phyloP scores from a whole-genome alignment of 2,888 invertebrate genomes.

The Heliconius aoede region DNA sequence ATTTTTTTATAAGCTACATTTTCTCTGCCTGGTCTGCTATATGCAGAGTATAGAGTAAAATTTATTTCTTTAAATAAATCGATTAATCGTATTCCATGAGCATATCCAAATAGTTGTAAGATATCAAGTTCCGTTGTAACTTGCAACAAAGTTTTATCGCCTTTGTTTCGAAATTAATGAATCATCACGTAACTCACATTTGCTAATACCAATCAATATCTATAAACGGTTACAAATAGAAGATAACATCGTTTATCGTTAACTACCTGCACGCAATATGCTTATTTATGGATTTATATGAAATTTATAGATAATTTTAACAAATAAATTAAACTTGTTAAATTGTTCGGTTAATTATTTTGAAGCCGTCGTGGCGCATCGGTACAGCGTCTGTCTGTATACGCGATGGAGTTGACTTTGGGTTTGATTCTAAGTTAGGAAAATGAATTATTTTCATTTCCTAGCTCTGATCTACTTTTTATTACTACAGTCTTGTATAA shows the following conservation, averaged over 20 bases:
- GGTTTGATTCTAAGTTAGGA: too few relatives aligned
- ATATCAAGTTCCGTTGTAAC: slow-evolving; percentile 3
- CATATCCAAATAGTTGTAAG: not conserved
- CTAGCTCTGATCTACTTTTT: too few relatives aligned
- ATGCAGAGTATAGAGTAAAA: not conserved
- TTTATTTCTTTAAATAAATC: not conserved
- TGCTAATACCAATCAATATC: slow-evolving; percentile 46
- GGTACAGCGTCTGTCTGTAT: too few relatives aligned
- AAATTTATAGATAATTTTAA: not conserved
- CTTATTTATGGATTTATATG: slow-evolving; percentile 1
- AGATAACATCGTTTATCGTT: slow-evolving; percentile 41
- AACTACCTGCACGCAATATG: not conserved
- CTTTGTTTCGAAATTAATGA: slow-evolving; percentile 45
- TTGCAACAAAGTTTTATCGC: slow-evolving; percentile 37
- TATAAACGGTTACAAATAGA: slow-evolving; percentile 39
- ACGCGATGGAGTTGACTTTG: too few relatives aligned
- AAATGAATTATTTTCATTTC: too few relatives aligned
- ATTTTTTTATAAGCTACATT: too few relatives aligned
- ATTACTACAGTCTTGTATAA: too few relatives aligned
- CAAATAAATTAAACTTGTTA: too few relatives aligned
- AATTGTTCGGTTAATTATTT: too few relatives aligned
- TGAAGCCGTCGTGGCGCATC: too few relatives aligned
- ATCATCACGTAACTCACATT: slow-evolving; percentile 46
- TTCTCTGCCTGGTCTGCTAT: too few relatives aligned
- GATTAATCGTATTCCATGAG: not conserved